A percentile compares a stretch with the other conserved stretches of the same genome.
These are phyloP conservation scores for Epizoanthus illoricatus DNA, from an alignment of 92 coral and sea anemone species.

Conservation along the genomic window DNA sequence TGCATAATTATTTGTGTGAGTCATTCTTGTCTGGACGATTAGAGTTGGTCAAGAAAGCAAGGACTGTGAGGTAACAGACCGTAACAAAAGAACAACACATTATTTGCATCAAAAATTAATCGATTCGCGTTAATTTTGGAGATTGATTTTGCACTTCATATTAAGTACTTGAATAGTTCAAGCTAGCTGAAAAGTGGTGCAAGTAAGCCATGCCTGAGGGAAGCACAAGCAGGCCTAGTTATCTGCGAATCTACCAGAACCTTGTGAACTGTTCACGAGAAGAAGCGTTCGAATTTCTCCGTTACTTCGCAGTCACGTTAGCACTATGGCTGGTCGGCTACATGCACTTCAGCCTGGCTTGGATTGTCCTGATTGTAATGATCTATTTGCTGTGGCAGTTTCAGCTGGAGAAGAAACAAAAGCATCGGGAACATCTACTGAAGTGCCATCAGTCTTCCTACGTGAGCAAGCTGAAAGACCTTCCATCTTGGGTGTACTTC, in stretches of 20 bases:
- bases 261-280: slow-evolving; percentile 56
- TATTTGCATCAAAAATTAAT: too few relatives aligned
- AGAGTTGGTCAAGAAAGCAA: too few relatives aligned
- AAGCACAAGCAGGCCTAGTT: slow-evolving; percentile 48
- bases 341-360: slow-evolving; percentile 91
- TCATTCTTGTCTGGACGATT: too few relatives aligned
- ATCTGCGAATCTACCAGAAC: slow-evolving; percentile 74
- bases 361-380: slow-evolving; percentile 93
- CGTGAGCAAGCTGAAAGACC: slow-evolving; percentile 72
- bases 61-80: too few relatives aligned
- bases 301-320: slow-evolving; percentile 74
- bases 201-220: slow-evolving; percentile 27
- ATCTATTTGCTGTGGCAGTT: slow-evolving; percentile 91
- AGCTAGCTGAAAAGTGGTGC: not conserved
- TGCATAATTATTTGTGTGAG: too few relatives aligned
- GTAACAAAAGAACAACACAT: too few relatives aligned
- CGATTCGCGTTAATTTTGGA: too few relatives aligned
- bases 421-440: slow-evolving; percentile 74
- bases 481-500: slow-evolving; percentile 93
- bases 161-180: not conserved
- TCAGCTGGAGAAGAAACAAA: slow-evolving; percentile 78
- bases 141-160: not conserved
- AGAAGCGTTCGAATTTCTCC: slow-evolving; percentile 65
- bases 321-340: slow-evolving; percentile 92
- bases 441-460: slow-evolving; percentile 81